Conservation (phyloP, 2,113 vertebrate genomes). For the Trachemys scripta region DNA sequence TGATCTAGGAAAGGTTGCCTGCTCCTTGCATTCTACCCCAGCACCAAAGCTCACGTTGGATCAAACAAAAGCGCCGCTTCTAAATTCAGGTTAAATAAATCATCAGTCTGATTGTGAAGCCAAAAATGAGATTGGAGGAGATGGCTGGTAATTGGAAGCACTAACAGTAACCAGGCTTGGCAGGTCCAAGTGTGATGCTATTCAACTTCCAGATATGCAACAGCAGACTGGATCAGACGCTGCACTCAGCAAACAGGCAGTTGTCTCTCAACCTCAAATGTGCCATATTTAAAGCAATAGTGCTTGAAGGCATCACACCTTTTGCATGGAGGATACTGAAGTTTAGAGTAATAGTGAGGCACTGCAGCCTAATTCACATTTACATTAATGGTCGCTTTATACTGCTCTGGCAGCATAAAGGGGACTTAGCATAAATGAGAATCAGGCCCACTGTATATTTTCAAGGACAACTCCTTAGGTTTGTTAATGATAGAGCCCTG, state of each 20-base stretch:
- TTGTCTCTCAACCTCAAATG: fast-evolving
- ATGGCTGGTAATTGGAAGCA: constrained; percentile 39
- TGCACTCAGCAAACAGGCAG: neutral
- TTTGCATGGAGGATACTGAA: neutral
- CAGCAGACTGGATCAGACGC: fast-evolving
- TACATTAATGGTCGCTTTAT: neutral
- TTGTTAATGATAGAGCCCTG: neutral
- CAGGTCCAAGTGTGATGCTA: neutral
- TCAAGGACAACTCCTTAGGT: neutral
- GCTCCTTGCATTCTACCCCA: fast-evolving
- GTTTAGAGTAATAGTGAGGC: neutral
- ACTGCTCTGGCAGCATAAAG: too few relatives aligned
- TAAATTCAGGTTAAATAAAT: constrained; percentile 44
- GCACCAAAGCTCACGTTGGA: neutral
- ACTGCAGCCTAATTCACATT: neutral
- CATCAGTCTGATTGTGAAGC: neutral
- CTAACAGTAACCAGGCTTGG: constrained; percentile 10
- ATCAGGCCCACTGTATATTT: neutral
- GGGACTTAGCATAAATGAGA: neutral
- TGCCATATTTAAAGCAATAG: fast-evolving
- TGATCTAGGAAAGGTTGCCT: neutral
- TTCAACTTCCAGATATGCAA: neutral
- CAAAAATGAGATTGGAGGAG: constrained; percentile 40
- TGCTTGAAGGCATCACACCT: neutral
- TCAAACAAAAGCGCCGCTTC: neutral